These are phyloP conservation scores for Argopecten irradians DNA, from an alignment of 1,140 invertebrate genomes.

Conservation along the genomic window DNA sequence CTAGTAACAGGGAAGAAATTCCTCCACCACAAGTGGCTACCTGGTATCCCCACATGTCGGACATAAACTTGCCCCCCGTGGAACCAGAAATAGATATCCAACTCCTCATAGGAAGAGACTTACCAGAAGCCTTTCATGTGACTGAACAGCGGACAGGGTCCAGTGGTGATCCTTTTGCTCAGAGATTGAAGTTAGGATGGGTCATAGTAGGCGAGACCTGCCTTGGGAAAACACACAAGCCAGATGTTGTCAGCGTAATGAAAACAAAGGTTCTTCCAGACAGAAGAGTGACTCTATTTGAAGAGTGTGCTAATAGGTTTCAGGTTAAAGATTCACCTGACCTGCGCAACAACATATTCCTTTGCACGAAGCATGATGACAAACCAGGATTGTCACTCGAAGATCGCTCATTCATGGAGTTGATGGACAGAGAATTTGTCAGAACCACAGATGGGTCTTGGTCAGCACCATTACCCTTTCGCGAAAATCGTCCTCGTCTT, in stretches of 20 bases:
- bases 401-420: too few relatives aligned
- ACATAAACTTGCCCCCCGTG: conserved; percentile 31
- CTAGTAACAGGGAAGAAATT: conserved; percentile 51
- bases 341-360: not conserved
- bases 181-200: conserved; percentile 24
- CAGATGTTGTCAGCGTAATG: not conserved
- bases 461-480: too few relatives aligned
- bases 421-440: too few relatives aligned
- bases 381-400: too few relatives aligned
- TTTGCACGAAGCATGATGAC: not conserved
- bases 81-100: conserved; percentile 9
- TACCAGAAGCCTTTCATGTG: conserved; percentile 22
- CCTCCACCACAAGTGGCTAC: conserved; percentile 44
- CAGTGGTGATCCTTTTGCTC: not conserved
- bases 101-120: conserved; percentile 22
- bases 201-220: conserved; percentile 25
- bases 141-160: conserved; percentile 13
- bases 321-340: not conserved
- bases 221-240: not conserved
- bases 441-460: too few relatives aligned
- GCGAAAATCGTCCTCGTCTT: too few relatives aligned
- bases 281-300: not conserved
- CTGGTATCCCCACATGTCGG: conserved; percentile 34
- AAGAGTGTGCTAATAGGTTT: not conserved
- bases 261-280: conserved; percentile 23